Conservation (phyloP, 92 coral and sea anemone species). For the Palythoa heliodiscus region DNA sequence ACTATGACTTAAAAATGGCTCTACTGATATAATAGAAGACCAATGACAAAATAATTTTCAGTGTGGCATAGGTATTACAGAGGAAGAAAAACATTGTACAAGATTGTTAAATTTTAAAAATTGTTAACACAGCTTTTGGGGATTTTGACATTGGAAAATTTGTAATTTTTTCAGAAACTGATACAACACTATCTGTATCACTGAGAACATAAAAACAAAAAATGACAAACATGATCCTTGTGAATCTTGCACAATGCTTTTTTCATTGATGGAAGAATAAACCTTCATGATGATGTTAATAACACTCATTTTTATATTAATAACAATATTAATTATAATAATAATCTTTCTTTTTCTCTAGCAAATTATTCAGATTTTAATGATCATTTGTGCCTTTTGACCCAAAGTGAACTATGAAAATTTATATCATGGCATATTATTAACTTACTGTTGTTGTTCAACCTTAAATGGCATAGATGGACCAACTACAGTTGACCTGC, state of each 20-base stretch:
- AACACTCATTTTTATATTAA: no score
- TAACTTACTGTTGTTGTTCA: no score
- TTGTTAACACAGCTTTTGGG: not conserved
- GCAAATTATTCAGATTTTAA: not conserved
- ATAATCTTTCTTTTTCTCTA: not conserved
- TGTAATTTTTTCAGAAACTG: not conserved
- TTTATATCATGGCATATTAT: no score
- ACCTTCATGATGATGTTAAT: not conserved
- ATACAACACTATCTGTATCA: not conserved
- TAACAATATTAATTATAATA: no score
- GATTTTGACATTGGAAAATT: not conserved
- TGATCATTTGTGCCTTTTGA: no score
- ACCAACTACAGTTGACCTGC: no score
- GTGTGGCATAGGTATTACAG: slow-evolving; percentile 15
- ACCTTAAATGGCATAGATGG: no score
- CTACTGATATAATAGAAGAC: not conserved
- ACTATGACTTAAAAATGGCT: not conserved
- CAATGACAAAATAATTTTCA: slow-evolving; percentile 4
- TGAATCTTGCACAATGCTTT: not conserved
- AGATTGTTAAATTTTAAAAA: not conserved
- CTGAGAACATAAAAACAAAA: not conserved
- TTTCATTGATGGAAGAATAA: not conserved
- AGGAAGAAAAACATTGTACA: not conserved
- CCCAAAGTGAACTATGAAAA: no score
- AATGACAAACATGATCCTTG: not conserved